Base-by-base conservation (phyloP, 2,113 vertebrate genomes). In the Xenopus laevis region DNA sequence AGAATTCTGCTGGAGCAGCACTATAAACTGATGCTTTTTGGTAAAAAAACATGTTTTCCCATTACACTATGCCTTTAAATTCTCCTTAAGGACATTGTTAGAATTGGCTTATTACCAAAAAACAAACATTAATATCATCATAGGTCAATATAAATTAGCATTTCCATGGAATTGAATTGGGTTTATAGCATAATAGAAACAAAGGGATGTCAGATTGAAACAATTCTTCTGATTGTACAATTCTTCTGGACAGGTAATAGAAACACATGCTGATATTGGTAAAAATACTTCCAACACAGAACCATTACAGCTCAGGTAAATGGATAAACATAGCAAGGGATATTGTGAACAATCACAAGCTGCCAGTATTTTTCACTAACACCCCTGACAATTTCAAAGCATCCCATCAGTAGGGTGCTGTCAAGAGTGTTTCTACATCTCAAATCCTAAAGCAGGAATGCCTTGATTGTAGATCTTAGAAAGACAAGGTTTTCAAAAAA, bases 331-430 rank as follows among this genome's bases (percentile, higher is more conserved):
- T 71, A 15, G 50, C 83, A 65, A 82, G 71, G 73, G 77, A 75
- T 77, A 80, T 72, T 75, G 71, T 17, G 71, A 65, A 78, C 82
- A 82, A 46, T 62, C 64, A 63, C 77, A 40, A 79, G 65, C 79
- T 85, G 83, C 78, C 85, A 85, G 80, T 71, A 45, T 16, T 21
- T 71, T 79, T 76, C 80, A 79, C 78, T 62, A 81, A 78, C 78
- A 81, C 65, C 0, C 0, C 68, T 81, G 63, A 74, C 83, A 78
- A 65, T 77, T 81, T 84, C 80, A 78, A 68, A 57, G 78, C 81
- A 17, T 63, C 77, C 74, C 85, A 82, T 75, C 82, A 83, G 80
- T 83, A 84, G 79, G 79, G 78, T 78, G 76, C 83, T 83, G 82
- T 82, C 83, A 86, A 82, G 77, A 68, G 71, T 72, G 80, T 79